Evolutionary conservation across 2,797 vertebrate genomes (phyloP), one percentile per base, ranked within the genome.

Genomic region (Sebastolobus altivelis): DNA sequence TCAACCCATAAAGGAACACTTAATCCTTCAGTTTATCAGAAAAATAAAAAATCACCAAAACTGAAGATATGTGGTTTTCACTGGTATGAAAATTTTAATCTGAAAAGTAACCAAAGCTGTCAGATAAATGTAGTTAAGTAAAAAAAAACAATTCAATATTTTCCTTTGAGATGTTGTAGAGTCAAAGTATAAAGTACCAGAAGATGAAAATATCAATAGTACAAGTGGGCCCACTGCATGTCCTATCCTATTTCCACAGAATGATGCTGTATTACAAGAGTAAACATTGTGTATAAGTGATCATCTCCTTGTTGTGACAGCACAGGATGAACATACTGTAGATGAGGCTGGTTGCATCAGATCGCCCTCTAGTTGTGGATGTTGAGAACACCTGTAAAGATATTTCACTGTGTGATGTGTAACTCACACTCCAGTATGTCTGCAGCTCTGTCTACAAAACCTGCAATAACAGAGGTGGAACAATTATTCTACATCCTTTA

Each of bases 301-400:
- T 73, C n/a, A 6, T 76, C 11, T 40, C 27, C 4, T 46, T 43
- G 31, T n/a, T 67, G 5, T 55, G 7, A 20, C 71, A 11, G 40
- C 3, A 4, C 33, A 65, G 46, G 66, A 8, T 61, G 46, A 63
- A 4, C 40, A 40, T 40, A 40, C 0, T 40, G 35, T 31, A 46
- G 20, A 46, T 61, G 5, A 67, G 14, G 46, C 71, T 75, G 61
- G 55, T 25, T 87, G 80, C 69, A 43, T 75, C 8, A 65, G 80
- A 66, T 77, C 87, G 86, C 82, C 91, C 87, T 88, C 92, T 91
- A 86, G 80, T 72, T 43, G 81, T 59, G n/a, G 14, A 16, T 13
- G 12, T 46, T 29, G 40, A 56, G 55, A 89, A 84, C n/a, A 37
- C 1, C 35, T 59, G 38, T 49, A 6, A 80, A 80, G 78, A 84